phyloP scores from a whole-genome alignment of 2,797 vertebrate genomes.

The Macroramphosus scolopax region DNA sequence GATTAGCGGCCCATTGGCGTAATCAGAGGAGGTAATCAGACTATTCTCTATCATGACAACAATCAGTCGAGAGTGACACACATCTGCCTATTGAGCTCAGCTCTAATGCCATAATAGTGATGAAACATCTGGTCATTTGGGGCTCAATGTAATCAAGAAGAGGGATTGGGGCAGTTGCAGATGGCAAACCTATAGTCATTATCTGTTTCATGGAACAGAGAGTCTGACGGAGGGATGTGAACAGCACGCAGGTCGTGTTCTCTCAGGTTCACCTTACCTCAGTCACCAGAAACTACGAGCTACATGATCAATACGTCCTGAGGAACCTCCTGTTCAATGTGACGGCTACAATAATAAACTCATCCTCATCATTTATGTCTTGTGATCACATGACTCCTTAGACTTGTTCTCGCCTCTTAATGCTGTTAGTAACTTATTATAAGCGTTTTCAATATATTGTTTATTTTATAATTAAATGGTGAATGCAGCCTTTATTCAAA shows the following conservation, averaged over 20 bases:
- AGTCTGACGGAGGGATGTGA: no score
- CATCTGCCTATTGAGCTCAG: slow-evolving; percentile 82
- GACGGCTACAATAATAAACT: no score
- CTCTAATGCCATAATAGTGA: slow-evolving; percentile 81
- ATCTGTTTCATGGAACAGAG: slow-evolving; percentile 45
- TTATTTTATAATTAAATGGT: no score
- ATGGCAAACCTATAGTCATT: slow-evolving; percentile 71
- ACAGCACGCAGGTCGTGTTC: slow-evolving; percentile 3
- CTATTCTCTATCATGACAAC: slow-evolving; percentile 73
- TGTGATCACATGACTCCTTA: no score
- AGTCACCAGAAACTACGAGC: no score
- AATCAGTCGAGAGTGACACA: slow-evolving; percentile 72
- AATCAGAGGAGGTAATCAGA: slow-evolving; percentile 75
- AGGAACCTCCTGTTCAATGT: no score
- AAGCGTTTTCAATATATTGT: no score
- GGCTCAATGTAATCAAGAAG: slow-evolving; percentile 75
- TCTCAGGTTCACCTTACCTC: slow-evolving; percentile 32
- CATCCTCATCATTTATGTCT: no score
- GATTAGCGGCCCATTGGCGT: slow-evolving; percentile 71
- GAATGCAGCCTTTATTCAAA: no score
- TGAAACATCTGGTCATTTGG: slow-evolving; percentile 81
- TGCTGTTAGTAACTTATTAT: no score
- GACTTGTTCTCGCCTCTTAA: no score
- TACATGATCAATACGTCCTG: no score
- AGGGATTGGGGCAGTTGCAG: slow-evolving; percentile 73